Evolutionary conservation across 2,113 vertebrate species (phyloP).

Genomic region (Raja brachyura): DNA sequence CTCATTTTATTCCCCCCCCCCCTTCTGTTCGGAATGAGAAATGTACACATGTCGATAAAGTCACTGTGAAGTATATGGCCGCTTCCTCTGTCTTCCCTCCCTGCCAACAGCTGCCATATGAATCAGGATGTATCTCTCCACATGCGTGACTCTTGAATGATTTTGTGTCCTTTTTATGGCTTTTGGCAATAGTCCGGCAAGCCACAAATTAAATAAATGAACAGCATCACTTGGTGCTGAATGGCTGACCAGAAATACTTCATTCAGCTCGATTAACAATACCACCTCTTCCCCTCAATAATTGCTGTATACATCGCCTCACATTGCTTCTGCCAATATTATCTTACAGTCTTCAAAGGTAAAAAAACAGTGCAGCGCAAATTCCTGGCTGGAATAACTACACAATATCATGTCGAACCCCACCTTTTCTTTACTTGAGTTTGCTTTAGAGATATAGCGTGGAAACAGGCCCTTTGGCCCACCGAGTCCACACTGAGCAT

Average conservation of each 20-base stretch:
- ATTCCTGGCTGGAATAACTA: neutral
- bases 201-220: constrained; percentile 26
- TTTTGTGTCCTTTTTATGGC: constrained; percentile 20
- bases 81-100: neutral
- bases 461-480: too few species aligned
- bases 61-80: neutral
- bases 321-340: neutral
- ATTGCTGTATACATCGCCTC: neutral
- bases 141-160: constrained; percentile 9
- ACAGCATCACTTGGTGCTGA: constrained; percentile 8
- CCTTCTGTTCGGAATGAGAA: neutral
- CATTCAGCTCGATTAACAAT: neutral
- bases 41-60: neutral
- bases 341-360: neutral
- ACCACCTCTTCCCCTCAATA: neutral
- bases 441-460: too few species aligned
- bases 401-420: neutral
- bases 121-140: neutral
- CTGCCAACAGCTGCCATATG: constrained; percentile 1
- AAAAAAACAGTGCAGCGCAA: neutral
- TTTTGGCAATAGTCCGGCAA: constrained; percentile 18
- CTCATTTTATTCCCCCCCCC: neutral
- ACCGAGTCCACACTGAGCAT: too few species aligned
- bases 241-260: neutral
- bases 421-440: too few species aligned